Percentiles rank a stretch among this genome's conserved stretches.
Conservation (phyloP, 2,113 vertebrate genomes). For the Microtus oregoni region DNA sequence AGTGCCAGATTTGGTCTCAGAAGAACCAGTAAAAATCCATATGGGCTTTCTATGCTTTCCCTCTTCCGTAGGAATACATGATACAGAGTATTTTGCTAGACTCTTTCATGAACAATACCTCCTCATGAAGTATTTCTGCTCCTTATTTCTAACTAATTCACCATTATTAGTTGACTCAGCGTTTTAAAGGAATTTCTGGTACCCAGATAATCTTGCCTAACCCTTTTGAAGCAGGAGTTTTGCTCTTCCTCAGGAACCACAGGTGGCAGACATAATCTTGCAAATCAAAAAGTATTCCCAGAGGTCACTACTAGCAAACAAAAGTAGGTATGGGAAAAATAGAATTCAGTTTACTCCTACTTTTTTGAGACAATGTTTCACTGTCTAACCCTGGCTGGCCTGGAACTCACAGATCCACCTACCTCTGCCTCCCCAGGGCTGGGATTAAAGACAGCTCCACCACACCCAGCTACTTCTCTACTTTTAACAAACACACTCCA, state of each 20-base stretch:
- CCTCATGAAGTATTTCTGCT: neutral
- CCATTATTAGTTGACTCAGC: neutral
- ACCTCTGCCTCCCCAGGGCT: neutral
- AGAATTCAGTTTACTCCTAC: neutral
- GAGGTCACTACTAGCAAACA: neutral
- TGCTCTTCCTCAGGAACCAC: neutral
- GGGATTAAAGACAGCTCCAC: neutral
- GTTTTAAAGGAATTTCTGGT: neutral
- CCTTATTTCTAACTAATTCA: neutral
- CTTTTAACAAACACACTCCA: neutral
- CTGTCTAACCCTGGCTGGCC: neutral
- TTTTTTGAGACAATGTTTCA: neutral
- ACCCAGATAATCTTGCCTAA: neutral
- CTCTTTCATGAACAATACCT: neutral
- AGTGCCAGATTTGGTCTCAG: slow-evolving; percentile 9
- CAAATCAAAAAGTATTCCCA: slow-evolving; percentile 4
- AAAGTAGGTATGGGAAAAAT: neutral
- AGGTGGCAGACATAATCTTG: neutral
- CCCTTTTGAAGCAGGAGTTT: neutral
- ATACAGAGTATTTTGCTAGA: neutral
- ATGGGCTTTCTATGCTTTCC: neutral
- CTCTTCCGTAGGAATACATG: neutral
- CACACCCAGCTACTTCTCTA: neutral
- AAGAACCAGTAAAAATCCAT: neutral
- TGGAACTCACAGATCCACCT: neutral